Base-by-base conservation (phyloP, 2,888 invertebrate species). In the Caenorhabditis plicata region DNA sequence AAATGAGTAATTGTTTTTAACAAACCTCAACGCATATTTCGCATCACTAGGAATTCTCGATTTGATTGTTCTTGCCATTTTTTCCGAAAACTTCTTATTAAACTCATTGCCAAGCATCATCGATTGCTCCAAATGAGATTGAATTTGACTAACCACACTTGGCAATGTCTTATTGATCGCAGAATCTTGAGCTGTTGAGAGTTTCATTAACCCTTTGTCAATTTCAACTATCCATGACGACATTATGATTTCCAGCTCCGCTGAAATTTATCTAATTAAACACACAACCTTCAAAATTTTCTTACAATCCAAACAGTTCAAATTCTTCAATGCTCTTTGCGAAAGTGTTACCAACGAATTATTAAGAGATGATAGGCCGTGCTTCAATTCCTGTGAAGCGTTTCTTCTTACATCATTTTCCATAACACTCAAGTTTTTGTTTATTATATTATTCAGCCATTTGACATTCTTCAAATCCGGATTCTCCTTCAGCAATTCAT, bases 281-380 rank as follows among this genome's bases (percentile, higher is more conserved):
- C 20, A 5, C 7, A 19, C 5, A 39, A 20, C 5, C 5, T 40
- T 27, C 23, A 5, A 40, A 40, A 25, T 31, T 19, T 22, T 43
- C 49, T 29, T 9, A 67, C 67, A 60, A 29, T 68, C 65, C 20
- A 69, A 44, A 32, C 51, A 43, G 19, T 52, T 55, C 9, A 77
- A 53, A 41, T 68, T 68, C 8, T 49, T 38, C 11, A 77, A 55
- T 7, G 74, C 71, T 36, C 64, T 56, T 8, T 61, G 42, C 15
- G 73, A 64, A 1, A 64, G 57, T 32, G 62, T 47, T 8, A 78
- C 78, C 33, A 62, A 43, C 2, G 75, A 70, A 23, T 68, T 64
- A 36, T 75, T 75, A 43, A 78, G 44, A 7, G 78, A 70, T 13
- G 58, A 42, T 19, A 78, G 55, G n/a, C 75, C 74, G 31, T 66